Conservation (phyloP, 2,113 vertebrate species). For the Mola mola region DNA sequence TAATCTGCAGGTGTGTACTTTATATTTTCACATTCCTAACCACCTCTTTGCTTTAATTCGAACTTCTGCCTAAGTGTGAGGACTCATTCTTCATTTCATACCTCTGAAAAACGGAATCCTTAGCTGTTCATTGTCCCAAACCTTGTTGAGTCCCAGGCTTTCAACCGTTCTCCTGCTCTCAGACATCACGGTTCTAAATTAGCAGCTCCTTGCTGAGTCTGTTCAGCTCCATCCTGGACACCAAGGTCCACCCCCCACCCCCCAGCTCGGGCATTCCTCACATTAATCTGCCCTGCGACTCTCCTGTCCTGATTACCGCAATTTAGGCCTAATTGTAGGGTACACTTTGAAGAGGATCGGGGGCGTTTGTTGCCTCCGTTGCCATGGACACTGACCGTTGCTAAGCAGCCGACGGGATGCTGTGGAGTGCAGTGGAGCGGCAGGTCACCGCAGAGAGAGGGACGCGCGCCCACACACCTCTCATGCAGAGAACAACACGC, state of each 20-base stretch:
- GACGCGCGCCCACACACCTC: constrained; percentile 74
- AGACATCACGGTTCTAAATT: no score
- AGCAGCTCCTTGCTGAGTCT: no score
- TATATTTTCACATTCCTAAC: no score
- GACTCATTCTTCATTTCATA: no score
- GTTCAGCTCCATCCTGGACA: neutral
- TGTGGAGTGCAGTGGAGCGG: constrained; percentile 75
- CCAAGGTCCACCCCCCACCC: neutral
- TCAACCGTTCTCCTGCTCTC: no score
- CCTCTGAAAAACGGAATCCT: no score
- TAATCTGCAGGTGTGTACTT: no score
- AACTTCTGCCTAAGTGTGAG: no score
- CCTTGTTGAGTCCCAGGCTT: no score
- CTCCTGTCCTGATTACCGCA: constrained; percentile 67
- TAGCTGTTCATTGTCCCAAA: no score
- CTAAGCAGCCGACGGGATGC: constrained; percentile 81
- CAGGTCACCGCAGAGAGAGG: constrained; percentile 75
- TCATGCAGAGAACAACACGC: constrained; percentile 53
- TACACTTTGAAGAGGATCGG: constrained; percentile 66
- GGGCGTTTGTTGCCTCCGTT: constrained; percentile 82
- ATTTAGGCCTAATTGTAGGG: constrained; percentile 77
- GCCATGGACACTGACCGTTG: constrained; percentile 82
- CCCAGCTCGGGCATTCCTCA: neutral
- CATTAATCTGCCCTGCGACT: constrained; percentile 44
- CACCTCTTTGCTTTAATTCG: no score